A percentile compares a stretch with the other conserved stretches of the same genome.
phyloP scores from a whole-genome alignment of 2,888 invertebrate species.

The Synergus japonicus region DNA sequence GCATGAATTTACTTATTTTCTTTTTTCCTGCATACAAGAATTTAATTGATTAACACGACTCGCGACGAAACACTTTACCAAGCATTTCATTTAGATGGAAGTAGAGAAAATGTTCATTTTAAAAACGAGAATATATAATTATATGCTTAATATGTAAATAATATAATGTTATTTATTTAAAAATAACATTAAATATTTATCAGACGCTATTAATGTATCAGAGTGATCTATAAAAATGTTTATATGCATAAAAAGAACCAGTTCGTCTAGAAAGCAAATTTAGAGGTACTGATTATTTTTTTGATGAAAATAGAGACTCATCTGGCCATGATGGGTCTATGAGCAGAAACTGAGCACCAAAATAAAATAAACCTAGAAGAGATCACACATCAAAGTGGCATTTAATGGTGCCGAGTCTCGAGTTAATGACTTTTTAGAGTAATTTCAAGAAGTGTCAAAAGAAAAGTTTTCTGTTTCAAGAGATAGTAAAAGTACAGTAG shows the following conservation, averaged over 20 bases:
- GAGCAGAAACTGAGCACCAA: not conserved
- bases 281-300: not conserved
- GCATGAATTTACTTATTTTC: not conserved
- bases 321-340: not conserved
- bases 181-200: too few species aligned
- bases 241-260: not conserved
- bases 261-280: not conserved
- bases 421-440: constrained; percentile 4
- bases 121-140: not conserved
- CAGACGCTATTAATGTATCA: not conserved
- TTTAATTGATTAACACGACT: not conserved
- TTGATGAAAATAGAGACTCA: not conserved
- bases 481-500: not conserved
- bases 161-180: too few species aligned
- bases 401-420: not conserved
- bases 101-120: not conserved
- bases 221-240: not conserved
- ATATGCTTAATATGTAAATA: too few species aligned
- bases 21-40: not conserved
- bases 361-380: not conserved
- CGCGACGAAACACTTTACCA: not conserved
- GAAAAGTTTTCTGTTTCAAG: not conserved
- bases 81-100: not conserved
- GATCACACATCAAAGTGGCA: not conserved
- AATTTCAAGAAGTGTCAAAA: not conserved